Evolutionary conservation across 1,140 invertebrate species (phyloP).

Genomic region (Anoplolepis gracilipes): DNA sequence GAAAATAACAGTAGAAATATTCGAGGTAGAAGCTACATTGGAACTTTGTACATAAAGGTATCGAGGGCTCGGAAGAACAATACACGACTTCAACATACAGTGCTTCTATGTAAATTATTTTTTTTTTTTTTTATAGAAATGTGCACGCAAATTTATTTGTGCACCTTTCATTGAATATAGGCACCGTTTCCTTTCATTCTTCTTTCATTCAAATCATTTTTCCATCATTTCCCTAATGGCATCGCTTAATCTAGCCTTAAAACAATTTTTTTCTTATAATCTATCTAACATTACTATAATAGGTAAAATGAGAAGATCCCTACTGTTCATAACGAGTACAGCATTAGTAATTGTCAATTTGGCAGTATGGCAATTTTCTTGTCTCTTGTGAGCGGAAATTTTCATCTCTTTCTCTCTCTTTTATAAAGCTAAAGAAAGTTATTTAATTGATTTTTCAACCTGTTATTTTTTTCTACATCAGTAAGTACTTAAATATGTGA

Average conservation of each 20-base stretch:
- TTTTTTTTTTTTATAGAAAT: conserved; percentile 69
- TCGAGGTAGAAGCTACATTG: conserved; percentile 74
- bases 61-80: conserved; percentile 81
- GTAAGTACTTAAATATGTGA: conserved; percentile 60
- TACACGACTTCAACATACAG: conserved; percentile 81
- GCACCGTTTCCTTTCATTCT: conserved; percentile 81
- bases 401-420: conserved; percentile 66
- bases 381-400: conserved; percentile 78
- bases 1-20: conserved; percentile 51
- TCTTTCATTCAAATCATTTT: conserved; percentile 70
- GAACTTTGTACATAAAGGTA: conserved; percentile 82
- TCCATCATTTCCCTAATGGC: conserved; percentile 76
- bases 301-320: conserved; percentile 82
- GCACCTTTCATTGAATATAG: conserved; percentile 78
- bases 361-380: conserved; percentile 85
- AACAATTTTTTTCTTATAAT: conserved; percentile 80
- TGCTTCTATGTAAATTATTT: conserved; percentile 81
- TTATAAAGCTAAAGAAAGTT: conserved; percentile 60
- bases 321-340: conserved; percentile 83
- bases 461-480: conserved; percentile 41
- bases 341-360: conserved; percentile 85
- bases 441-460: background rate
- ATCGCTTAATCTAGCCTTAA: conserved; percentile 80
- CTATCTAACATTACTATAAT: conserved; percentile 83
- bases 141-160: conserved; percentile 71